These are phyloP conservation scores for Argentina silus DNA, from an alignment of 2,797 vertebrate species.

Conservation along the genomic window DNA sequence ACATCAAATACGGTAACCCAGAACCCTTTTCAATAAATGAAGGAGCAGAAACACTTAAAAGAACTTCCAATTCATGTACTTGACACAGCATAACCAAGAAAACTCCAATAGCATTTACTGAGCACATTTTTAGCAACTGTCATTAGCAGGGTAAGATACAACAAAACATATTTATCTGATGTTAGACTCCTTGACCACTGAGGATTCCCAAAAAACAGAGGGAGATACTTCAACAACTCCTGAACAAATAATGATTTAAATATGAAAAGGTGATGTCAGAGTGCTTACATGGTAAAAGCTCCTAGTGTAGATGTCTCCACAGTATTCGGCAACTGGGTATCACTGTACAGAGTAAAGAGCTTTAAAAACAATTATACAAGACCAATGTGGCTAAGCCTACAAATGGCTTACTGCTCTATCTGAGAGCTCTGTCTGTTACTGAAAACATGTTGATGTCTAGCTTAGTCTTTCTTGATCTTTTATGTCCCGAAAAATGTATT, in stretches of 20 bases:
- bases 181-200: neutral
- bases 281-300: neutral
- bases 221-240: neutral
- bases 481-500: neutral
- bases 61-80: constrained; percentile 1
- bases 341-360: constrained; percentile 26
- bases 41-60: neutral
- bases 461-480: constrained; percentile 7
- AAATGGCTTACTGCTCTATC: neutral
- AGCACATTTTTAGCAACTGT: constrained; percentile 2
- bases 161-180: neutral
- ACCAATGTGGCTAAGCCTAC: constrained; percentile 4
- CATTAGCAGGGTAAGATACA: constrained; percentile 7
- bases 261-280: neutral
- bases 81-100: neutral
- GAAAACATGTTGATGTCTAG: constrained; percentile 2
- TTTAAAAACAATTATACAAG: neutral
- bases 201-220: neutral
- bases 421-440: neutral
- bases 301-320: constrained; percentile 9
- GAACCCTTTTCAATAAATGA: neutral
- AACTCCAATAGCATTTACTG: neutral
- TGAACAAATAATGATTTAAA: constrained; percentile 26
- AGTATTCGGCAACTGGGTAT: constrained; percentile 26
- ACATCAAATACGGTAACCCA: constrained; percentile 5